A percentile compares a stretch with the other conserved stretches of the same genome.
Evolutionary conservation across 2,888 invertebrate genomes (phyloP).

Genomic region (Brachypterus glaber): DNA sequence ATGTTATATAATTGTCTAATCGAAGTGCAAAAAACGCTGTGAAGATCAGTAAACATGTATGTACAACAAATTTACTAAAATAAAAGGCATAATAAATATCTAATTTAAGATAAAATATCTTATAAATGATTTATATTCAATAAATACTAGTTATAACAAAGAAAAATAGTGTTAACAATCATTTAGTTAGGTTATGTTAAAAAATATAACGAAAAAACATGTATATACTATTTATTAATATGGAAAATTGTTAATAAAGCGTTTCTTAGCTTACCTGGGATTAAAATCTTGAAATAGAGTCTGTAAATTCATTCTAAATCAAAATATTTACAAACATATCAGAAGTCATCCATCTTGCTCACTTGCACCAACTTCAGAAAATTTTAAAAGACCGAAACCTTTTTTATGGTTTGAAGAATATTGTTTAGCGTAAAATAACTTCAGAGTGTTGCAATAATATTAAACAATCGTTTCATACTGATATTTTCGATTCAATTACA

Average conservation of each 20-base stretch:
- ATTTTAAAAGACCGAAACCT: too few relatives aligned
- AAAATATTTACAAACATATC: conserved; percentile 21
- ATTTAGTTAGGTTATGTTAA: conserved; percentile 15
- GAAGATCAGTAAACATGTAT: conserved; percentile 85
- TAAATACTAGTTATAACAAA: too few relatives aligned
- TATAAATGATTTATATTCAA: too few relatives aligned
- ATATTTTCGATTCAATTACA: too few relatives aligned
- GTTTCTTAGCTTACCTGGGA: conserved; percentile 57
- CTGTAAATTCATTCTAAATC: conserved; percentile 68
- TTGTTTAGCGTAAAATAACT: too few relatives aligned
- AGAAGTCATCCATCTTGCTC: conserved; percentile 1
- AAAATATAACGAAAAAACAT: neutral
- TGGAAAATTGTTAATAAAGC: conserved; percentile 4
- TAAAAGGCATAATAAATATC: conserved; percentile 28
- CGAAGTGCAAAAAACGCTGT: conserved; percentile 83
- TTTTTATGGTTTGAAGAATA: too few relatives aligned
- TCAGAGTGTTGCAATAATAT: too few relatives aligned
- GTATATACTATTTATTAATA: too few relatives aligned
- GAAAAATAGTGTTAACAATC: too few relatives aligned
- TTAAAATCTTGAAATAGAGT: conserved; percentile 85
- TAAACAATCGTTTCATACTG: too few relatives aligned
- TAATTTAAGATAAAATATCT: too few relatives aligned
- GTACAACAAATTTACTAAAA: conserved; percentile 94
- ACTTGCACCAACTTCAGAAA: too few relatives aligned
- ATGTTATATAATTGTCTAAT: conserved; percentile 77